Percentiles rank a stretch among this genome's conserved stretches.
Conservation (phyloP, 2,113 vertebrate species). For the Alligator sinensis region DNA sequence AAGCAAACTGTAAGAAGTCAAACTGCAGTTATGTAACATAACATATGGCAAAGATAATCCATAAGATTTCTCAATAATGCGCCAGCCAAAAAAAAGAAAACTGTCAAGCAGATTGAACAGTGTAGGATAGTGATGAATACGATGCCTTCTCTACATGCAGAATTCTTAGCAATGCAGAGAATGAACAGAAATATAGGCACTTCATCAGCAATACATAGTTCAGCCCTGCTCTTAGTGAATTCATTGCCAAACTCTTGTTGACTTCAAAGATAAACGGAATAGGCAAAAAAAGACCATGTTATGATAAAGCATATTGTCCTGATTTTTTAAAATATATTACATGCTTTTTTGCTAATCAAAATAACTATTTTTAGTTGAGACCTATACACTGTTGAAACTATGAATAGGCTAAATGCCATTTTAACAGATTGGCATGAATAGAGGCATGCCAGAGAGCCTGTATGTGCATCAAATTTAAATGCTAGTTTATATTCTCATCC, state of each 20-base stretch:
- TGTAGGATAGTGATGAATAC: background rate
- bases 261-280: background rate
- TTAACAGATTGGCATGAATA: slow-evolving; percentile 29
- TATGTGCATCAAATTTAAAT: slow-evolving; percentile 15
- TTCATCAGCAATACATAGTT: background rate
- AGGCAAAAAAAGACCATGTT: slow-evolving; percentile 14
- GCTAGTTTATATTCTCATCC: slow-evolving; percentile 1
- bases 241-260: background rate
- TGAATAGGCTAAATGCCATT: background rate
- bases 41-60: background rate
- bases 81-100: background rate
- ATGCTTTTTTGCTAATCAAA: slow-evolving; percentile 19
- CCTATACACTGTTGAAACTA: slow-evolving; percentile 1
- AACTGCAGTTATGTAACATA: background rate
- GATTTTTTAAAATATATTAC: slow-evolving; percentile 6
- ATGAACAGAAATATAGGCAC: background rate
- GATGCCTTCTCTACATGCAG: background rate
- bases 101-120: background rate
- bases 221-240: background rate
- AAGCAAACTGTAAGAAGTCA: background rate
- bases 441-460: slow-evolving; percentile 1
- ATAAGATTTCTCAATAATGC: background rate
- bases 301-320: slow-evolving; percentile 22
- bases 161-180: background rate
- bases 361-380: slow-evolving; percentile 45